These are phyloP conservation scores for Nomada ferruginata DNA, from an alignment of 2,888 invertebrate genomes.

Conservation along the genomic window DNA sequence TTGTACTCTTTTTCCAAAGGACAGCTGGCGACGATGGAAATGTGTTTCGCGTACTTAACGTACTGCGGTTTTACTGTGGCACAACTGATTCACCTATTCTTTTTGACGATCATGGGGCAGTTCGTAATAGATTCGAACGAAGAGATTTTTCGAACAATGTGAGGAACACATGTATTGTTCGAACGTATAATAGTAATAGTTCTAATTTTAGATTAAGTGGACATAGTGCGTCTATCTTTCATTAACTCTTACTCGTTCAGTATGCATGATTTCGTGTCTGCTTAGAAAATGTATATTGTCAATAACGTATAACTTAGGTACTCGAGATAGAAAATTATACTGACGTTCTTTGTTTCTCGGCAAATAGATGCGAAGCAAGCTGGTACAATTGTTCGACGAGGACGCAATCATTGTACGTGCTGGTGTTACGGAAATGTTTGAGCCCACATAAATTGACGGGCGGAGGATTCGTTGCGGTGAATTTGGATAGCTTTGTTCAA, in stretches of 20 bases:
- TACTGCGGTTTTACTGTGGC: neutral
- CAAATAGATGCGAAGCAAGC: neutral
- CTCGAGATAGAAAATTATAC: neutral
- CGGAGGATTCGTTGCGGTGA: neutral
- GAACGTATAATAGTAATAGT: neutral
- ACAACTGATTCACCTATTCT: conserved; percentile 15
- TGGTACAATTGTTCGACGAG: neutral
- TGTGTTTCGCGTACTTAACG: neutral
- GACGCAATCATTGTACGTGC: neutral
- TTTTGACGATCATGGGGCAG: conserved; percentile 14
- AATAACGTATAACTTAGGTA: neutral
- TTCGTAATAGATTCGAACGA: conserved; percentile 1
- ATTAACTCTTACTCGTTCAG: too few species aligned
- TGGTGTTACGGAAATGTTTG: conserved; percentile 5
- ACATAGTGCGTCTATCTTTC: too few species aligned
- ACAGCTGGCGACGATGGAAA: neutral
- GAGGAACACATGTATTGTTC: neutral
- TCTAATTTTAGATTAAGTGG: neutral
- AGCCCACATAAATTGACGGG: neutral
- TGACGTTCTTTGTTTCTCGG: neutral
- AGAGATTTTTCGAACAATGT: neutral
- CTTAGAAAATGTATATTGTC: too few species aligned
- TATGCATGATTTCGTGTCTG: too few species aligned
- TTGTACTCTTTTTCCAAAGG: neutral
- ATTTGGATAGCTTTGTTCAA: conserved; percentile 16